A percentile compares a stretch with the other conserved stretches of the same genome.
Conservation (phyloP, 2,113 vertebrate genomes). For the Panthera uncia region DNA sequence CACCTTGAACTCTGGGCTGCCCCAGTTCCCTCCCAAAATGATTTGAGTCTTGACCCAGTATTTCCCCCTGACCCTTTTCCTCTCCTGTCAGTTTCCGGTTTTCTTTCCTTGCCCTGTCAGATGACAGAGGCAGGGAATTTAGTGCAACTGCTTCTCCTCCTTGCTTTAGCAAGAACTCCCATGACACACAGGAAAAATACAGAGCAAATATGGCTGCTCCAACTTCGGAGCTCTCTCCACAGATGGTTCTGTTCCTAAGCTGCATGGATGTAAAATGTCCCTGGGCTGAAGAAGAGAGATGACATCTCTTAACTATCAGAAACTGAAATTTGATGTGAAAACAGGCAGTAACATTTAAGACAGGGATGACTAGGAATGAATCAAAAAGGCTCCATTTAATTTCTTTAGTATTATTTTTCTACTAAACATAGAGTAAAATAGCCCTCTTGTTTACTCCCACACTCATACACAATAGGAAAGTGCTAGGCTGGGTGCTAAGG, state of each 20-base stretch:
- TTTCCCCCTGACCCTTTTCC: background rate
- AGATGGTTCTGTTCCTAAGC: background rate
- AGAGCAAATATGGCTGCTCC: no score
- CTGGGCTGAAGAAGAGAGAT: background rate
- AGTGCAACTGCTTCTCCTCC: background rate
- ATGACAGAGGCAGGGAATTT: background rate
- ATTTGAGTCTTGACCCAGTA: background rate
- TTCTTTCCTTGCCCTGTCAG: background rate
- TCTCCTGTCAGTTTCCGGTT: background rate
- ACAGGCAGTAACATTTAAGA: background rate
- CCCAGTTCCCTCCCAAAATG: background rate
- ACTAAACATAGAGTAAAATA: background rate
- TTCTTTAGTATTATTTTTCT: background rate
- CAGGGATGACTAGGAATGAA: background rate
- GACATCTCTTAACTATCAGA: background rate
- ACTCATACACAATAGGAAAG: background rate
- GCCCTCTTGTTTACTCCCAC: background rate
- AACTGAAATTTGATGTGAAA: background rate
- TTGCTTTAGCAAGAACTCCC: background rate
- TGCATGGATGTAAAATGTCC: background rate
- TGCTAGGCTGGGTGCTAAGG: background rate
- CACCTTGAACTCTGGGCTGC: background rate
- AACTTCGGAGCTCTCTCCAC: background rate
- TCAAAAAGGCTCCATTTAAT: background rate
- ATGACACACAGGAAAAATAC: background rate